Evolutionary conservation across 2,888 invertebrate species (phyloP).

Genomic region (Smittia sp.): DNA sequence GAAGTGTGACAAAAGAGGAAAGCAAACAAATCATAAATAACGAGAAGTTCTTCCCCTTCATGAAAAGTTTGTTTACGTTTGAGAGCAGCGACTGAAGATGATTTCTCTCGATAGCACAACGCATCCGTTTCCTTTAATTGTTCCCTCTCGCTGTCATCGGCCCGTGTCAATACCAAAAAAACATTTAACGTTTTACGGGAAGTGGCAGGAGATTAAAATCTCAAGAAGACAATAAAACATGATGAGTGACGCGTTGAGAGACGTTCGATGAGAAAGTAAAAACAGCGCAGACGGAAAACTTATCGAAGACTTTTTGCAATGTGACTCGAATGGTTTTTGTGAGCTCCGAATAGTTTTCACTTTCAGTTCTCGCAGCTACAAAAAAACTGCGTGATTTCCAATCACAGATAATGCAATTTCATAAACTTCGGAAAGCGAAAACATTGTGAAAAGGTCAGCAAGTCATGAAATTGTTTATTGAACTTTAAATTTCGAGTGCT

Average conservation of each 20-base stretch:
- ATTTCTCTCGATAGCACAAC: neutral
- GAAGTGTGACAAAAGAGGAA: slow-evolving; percentile 37
- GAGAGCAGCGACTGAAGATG: neutral
- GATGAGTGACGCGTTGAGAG: neutral
- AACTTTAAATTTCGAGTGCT: neutral
- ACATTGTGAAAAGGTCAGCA: neutral
- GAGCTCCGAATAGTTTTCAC: slow-evolving; percentile 5
- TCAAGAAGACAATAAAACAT: neutral
- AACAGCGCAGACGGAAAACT: neutral
- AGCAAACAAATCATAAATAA: slow-evolving; percentile 39
- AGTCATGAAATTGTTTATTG: slow-evolving; percentile 5
- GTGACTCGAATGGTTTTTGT: neutral
- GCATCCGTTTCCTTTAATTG: slow-evolving; percentile 40
- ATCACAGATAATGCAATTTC: neutral
- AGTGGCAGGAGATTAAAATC: slow-evolving; percentile 1
- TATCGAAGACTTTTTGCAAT: neutral
- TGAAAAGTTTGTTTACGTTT: slow-evolving; percentile 4
- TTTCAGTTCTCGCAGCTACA: neutral
- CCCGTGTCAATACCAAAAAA: neutral
- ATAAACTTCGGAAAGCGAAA: neutral
- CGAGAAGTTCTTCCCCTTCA: slow-evolving; percentile 5
- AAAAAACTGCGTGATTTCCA: slow-evolving; percentile 12
- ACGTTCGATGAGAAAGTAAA: neutral
- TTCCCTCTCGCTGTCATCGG: neutral
- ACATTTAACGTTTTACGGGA: neutral